A percentile compares a stretch with the other conserved stretches of the same genome.
Conservation (phyloP, 2,797 vertebrate species). For the Taeniopygia guttata region DNA sequence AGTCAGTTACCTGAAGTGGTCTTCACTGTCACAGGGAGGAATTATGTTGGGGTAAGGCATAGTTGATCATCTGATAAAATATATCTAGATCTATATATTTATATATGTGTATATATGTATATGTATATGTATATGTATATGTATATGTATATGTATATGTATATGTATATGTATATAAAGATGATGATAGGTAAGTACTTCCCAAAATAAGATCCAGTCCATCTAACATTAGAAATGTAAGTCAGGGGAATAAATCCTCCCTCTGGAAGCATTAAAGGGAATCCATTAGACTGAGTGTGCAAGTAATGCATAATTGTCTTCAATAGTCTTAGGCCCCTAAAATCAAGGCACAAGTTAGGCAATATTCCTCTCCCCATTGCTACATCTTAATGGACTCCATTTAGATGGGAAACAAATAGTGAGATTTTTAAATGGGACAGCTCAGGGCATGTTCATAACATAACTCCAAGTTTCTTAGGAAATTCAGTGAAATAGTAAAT, state of each 20-base stretch:
- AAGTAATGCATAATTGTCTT: neutral
- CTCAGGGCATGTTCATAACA: neutral
- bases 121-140: neutral
- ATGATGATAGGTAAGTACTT: neutral
- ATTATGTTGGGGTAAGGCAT: neutral
- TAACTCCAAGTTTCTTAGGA: neutral
- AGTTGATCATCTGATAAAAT: neutral
- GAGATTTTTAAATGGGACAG: neutral
- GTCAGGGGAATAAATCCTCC: neutral
- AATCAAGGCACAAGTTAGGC: neutral
- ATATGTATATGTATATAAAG: neutral
- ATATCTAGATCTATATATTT: too few species aligned
- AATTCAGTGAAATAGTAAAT: neutral
- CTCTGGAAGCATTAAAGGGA: neutral
- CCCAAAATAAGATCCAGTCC: neutral
- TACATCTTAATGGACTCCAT: neutral
- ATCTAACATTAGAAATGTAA: neutral
- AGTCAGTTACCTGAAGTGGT: neutral
- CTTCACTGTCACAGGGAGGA: neutral
- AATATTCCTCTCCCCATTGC: neutral
- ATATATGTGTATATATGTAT: too few species aligned
- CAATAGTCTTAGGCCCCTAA: neutral
- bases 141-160: neutral
- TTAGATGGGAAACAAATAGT: neutral
- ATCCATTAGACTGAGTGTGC: neutral